phyloP scores from a whole-genome alignment of 35 echinoderm and acorn worm genomes.

The Heliocidaris erythrogramma region DNA sequence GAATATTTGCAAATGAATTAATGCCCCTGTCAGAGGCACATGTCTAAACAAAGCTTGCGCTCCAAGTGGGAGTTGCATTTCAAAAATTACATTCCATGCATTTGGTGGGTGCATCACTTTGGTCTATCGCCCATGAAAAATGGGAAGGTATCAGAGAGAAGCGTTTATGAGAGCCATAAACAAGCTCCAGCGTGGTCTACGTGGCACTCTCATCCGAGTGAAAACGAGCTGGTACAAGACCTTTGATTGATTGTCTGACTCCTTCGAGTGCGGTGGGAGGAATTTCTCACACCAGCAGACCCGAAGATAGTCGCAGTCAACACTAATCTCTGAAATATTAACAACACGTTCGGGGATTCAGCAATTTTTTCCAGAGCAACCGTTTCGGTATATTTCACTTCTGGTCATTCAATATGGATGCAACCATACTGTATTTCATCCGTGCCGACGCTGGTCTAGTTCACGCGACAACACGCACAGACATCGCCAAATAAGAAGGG shows the following conservation, averaged over 20 bases:
- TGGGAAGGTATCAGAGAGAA: background rate
- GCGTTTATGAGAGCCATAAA: constrained; percentile 4
- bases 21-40: background rate
- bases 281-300: background rate
- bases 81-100: background rate
- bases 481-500: too few relatives aligned
- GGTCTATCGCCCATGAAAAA: background rate
- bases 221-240: background rate
- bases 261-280: background rate
- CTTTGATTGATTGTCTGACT: background rate
- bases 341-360: background rate
- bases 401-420: background rate
- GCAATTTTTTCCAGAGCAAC: background rate
- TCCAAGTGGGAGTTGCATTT: background rate
- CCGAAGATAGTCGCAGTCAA: background rate
- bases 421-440: background rate
- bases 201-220: background rate
- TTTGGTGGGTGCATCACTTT: background rate
- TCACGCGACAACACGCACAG: background rate
- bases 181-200: background rate
- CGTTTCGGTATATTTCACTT: background rate
- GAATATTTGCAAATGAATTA: background rate
- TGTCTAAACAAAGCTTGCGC: background rate
- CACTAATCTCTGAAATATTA: constrained; percentile 10
- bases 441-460: background rate